These are phyloP conservation scores for Dione juno DNA, from an alignment of 2,888 invertebrate genomes.

Conservation along the genomic window DNA sequence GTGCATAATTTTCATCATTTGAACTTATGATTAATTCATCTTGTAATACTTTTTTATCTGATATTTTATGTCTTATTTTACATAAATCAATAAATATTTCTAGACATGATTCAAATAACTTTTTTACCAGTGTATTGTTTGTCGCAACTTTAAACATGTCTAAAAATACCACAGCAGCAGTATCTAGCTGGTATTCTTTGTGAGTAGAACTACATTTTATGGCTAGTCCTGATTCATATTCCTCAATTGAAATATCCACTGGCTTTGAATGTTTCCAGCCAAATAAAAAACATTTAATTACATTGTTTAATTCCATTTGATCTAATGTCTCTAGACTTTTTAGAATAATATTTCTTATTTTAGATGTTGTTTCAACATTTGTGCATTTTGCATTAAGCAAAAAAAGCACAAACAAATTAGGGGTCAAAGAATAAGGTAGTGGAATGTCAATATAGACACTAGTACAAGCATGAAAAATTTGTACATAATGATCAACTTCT, in stretches of 20 bases:
- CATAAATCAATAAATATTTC: constrained; percentile 61
- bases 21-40: constrained; percentile 62
- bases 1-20: constrained; percentile 68
- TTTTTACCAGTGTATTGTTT: constrained; percentile 54
- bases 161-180: constrained; percentile 62
- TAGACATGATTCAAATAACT: constrained; percentile 64
- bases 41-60: constrained; percentile 62
- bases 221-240: constrained; percentile 69
- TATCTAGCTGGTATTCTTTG: constrained; percentile 52
- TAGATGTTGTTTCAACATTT: constrained; percentile 61
- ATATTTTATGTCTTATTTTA: constrained; percentile 52
- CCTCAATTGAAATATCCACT: constrained; percentile 57
- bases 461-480: constrained; percentile 66
- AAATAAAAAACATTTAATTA: constrained; percentile 60
- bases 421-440: constrained; percentile 62
- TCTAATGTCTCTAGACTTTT: constrained; percentile 62
- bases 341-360: constrained; percentile 65
- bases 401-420: constrained; percentile 74
- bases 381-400: constrained; percentile 66
- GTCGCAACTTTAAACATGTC: constrained; percentile 58
- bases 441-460: constrained; percentile 65
- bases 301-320: constrained; percentile 51
- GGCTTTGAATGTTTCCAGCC: constrained; percentile 48
- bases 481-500: constrained; percentile 68
- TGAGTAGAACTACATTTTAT: constrained; percentile 58